Evolutionary conservation across 2,888 invertebrate species (phyloP), one percentile per base, ranked within the genome.

Genomic region (Metopia argyrocephala): DNA sequence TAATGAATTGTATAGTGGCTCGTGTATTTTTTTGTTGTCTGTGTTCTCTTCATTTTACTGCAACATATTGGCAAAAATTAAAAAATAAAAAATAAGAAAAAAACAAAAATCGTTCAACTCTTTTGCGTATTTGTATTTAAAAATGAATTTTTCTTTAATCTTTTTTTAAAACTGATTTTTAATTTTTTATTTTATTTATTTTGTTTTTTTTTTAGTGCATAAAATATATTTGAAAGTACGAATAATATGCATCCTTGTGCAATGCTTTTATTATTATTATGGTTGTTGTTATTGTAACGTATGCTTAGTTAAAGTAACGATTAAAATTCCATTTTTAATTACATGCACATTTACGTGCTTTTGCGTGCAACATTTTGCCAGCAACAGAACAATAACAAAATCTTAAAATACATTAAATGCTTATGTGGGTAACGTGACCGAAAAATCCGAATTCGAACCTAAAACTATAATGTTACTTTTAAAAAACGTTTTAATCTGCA

Each of bases 261-360:
- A 6, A 31, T 15, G 48, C 15, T n/a, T 62, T 21, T 84, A 81
- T 81, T 81, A 73, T 83, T 83, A 82, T 79, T 85, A 82, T 78
- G 75, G 46, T 75, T 83, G 15, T 82, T 84, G 80, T 81, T 83
- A 80, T 78, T 81, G 81, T 48, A 83, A 76, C 74, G 78, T 80
- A 73, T 81, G 75, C 79, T 78, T 82, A 74, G 73, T 57, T 69
- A 62, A 78, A 81, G 75, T 81, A 82, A 79, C 82, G 82, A 83
- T 83, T 82, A 84, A 83, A 82, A 84, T 84, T 84, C 83, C 83
- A 82, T 82, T 83, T 84, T 83, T 84, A 84, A 84, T 83, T 83
- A 83, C 84, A 80, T 82, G 78, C 83, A 79, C 82, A 83, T 78
- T 80, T 80, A 78, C 75, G 71, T 76, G 78, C 79, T 79, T 73